A percentile compares a stretch with the other conserved stretches of the same genome.
Evolutionary conservation across 2,797 vertebrate genomes (phyloP).

Genomic region (Rhyacichthys aspro): DNA sequence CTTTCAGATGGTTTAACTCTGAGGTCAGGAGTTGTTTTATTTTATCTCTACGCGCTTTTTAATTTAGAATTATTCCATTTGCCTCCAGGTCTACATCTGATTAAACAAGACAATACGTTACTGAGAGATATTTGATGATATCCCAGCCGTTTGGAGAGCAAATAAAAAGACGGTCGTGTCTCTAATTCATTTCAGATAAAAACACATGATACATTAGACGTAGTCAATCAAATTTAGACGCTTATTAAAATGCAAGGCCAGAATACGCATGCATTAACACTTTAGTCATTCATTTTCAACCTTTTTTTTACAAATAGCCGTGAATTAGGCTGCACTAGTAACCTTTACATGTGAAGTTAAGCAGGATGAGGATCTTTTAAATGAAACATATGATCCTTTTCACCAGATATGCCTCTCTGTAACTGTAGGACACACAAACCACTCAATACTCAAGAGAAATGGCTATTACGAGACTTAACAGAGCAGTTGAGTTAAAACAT

Average conservation of each 20-base stretch:
- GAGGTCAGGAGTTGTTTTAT: constrained; percentile 13
- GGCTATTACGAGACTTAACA: no score
- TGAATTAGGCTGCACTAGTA: no score
- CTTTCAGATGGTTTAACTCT: constrained; percentile 6
- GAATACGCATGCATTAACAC: no score
- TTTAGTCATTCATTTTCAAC: no score
- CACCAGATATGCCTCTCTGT: neutral
- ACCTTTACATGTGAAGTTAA: no score
- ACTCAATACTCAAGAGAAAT: neutral
- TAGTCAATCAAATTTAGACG: neutral
- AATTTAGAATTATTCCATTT: constrained; percentile 8
- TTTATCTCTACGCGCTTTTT: neutral
- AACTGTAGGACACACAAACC: neutral
- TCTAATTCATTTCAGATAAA: constrained; percentile 4
- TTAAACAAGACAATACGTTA: constrained; percentile 10
- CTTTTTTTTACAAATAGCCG: no score
- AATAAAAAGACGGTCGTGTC: constrained; percentile 13
- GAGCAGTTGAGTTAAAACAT: no score
- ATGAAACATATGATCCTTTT: neutral
- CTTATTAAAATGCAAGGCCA: no score
- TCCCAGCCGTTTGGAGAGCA: neutral
- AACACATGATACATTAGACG: neutral
- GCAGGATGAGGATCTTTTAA: no score
- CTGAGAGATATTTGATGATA: constrained; percentile 27
- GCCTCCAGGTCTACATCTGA: constrained; percentile 23